Evolutionary conservation across 1,140 invertebrate genomes (phyloP), one percentile per base, ranked within the genome.

Genomic region (Aphis gossypii): DNA sequence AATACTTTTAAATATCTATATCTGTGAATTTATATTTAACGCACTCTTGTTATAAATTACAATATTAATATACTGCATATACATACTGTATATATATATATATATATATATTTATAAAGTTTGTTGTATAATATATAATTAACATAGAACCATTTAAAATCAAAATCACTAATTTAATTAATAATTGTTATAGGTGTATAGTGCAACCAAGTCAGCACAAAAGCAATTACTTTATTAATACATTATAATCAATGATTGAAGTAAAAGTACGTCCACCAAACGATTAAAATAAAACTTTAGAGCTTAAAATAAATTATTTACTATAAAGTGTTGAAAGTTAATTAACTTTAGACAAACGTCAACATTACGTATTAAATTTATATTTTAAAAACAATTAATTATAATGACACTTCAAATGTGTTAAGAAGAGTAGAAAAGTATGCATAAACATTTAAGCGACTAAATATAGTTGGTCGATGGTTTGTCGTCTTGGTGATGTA

Each of bases 401-500:
- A 46, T 90, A 90, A 90, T 25, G 89, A 90, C 90, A 83, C 90
- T 92, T 92, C 44, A 83, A 83, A 92, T 56, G 90, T 51, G 60
- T 83, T 35, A 83, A 51, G 68, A 83, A 48, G 21, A 82, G 76
- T 48, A 51, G 83, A 82, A 83, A 83, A 46, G 46, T 92, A 35
- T 76, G n/a, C 44, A 91, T 18, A 48, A 35, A 48, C 60, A 92
- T 92, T 83, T 92, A 56, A 83, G 44, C 44, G 35, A 76, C 41
- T 76, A 83, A 93, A 93, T 84, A 93, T 84, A 93, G 92, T 84
- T 93, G 82, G 92, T 93, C 92, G 92, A 84, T 56, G 92, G 35
- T 38, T 51, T 93, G 92, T 93, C 82, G 92, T 93, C 92, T 93
- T 93, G 92, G 92, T 56, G 92, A 93, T 38, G 82, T 41, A 44